phyloP scores from a whole-genome alignment of 2,797 vertebrate genomes.

The Onychomys arenicola region DNA sequence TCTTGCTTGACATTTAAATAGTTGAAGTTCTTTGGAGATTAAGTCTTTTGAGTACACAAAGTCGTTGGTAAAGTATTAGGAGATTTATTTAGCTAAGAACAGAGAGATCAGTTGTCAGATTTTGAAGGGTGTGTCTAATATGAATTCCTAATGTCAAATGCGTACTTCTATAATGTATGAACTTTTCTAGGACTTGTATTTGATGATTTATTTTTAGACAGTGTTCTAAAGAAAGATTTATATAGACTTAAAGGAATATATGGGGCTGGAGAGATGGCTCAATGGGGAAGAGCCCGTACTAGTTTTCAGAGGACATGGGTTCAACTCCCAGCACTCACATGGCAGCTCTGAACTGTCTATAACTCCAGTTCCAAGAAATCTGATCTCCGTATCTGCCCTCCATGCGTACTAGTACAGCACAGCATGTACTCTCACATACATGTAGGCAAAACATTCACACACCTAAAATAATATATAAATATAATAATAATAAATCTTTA shows the following conservation, averaged over 20 bases:
- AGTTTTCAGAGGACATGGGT: neutral
- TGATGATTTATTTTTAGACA: slow-evolving; percentile 56
- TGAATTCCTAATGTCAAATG: neutral
- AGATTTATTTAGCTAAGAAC: slow-evolving; percentile 29
- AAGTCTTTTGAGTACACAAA: slow-evolving; percentile 44
- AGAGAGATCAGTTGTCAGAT: slow-evolving; percentile 18
- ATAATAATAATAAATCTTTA: neutral
- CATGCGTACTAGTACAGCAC: neutral
- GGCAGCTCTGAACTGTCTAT: neutral
- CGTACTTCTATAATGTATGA: slow-evolving; percentile 19
- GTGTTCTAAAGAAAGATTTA: slow-evolving; percentile 23
- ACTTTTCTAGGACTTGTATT: slow-evolving; percentile 36
- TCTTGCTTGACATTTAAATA: slow-evolving; percentile 51
- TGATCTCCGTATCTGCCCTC: neutral
- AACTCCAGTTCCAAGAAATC: neutral
- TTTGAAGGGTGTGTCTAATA: neutral
- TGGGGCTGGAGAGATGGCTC: neutral
- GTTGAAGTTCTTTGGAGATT: slow-evolving; percentile 31
- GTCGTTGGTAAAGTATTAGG: neutral
- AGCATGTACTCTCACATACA: neutral
- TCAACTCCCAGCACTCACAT: neutral
- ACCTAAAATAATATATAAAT: neutral
- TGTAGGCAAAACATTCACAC: neutral
- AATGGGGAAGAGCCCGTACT: neutral
- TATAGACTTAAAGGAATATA: slow-evolving; percentile 25